Base-by-base conservation (phyloP, 2,797 vertebrate genomes). In the Cryptoblepharus egeriae region DNA sequence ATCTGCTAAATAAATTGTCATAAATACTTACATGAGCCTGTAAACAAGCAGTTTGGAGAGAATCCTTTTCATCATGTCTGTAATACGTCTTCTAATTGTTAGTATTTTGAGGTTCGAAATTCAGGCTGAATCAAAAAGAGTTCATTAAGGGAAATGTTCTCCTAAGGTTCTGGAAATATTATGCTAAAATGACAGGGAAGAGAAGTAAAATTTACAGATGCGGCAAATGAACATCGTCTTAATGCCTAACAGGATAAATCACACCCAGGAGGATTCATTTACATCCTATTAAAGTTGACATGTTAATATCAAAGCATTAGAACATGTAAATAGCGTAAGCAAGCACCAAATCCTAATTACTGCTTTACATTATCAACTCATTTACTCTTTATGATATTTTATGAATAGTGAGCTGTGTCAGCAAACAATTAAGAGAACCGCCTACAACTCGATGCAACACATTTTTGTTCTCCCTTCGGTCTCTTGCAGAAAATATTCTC, bases 311-410 rank as follows among this genome's bases (percentile, higher is more conserved):
- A 91, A 94, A 92, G 88, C 91, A 92, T 93, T 94, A 93, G 95
- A 94, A 95, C 93, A 95, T 94, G 94, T 95, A 95, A 95, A 95
- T 94, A 94, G 91, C 81, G 85, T 90, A 91, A 93, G 87, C 91
- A 94, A 78, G 91, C 78, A 86, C 87, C 87, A 87, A 92, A 90
- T 93, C 85, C 90, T 94, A 95, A 96, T 96, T 94, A 93, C 91
- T 89, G 89, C 87, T 95, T 94, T 95, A 92, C 90, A 91, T 95
- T 92, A 94, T 93, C 92, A 91, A 92, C 89, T 92, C 88, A 88
- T 95, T 96, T 95, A 91, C 90, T 92, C 91, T 93, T 92, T 85
- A 89, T 93, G 92, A 87, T 95, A 89, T 87, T 94, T 94, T 91
- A 91, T 68, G 87, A 91, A 90, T 88, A 77, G 88, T 92, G 88